Percentiles rank a stretch among this genome's conserved stretches.
These are phyloP conservation scores for Colinus virginianus DNA, from an alignment of 2,113 vertebrate genomes.

Conservation along the genomic window DNA sequence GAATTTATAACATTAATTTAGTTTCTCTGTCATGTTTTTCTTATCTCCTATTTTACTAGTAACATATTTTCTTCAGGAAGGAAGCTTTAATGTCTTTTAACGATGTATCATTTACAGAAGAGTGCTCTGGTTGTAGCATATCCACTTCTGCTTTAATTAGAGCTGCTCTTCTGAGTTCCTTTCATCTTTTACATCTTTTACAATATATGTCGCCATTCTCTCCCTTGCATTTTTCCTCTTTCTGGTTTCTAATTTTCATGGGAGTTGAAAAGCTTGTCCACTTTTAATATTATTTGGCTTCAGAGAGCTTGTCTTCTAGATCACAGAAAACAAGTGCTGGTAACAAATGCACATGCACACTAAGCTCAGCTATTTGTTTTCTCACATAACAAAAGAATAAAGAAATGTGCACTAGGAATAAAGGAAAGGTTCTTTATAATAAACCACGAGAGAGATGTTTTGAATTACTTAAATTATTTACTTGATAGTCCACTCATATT, in stretches of 20 bases:
- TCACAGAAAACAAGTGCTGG: neutral
- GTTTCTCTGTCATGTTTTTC: conserved; percentile 31
- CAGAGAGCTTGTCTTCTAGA: neutral
- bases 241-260: conserved; percentile 53
- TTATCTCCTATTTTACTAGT: conserved; percentile 33
- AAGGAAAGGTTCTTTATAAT: neutral
- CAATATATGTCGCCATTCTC: conserved; percentile 32
- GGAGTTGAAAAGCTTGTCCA: conserved; percentile 46
- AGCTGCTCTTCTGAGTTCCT: conserved; percentile 63
- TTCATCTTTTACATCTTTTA: conserved; percentile 76
- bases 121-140: conserved; percentile 48
- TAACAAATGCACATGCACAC: neutral
- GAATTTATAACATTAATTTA: conserved; percentile 34
- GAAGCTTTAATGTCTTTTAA: conserved; percentile 64
- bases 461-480: conserved; percentile 17
- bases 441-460: neutral
- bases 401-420: neutral
- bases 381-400: neutral
- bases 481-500: neutral
- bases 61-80: conserved; percentile 41
- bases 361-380: conserved; percentile 6
- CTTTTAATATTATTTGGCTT: conserved; percentile 42
- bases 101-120: conserved; percentile 43
- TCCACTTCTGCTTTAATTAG: conserved; percentile 73
- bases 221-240: conserved; percentile 20